These are phyloP conservation scores for Enteromius anoplus DNA, from an alignment of 2,797 vertebrate genomes.

Conservation along the genomic window DNA sequence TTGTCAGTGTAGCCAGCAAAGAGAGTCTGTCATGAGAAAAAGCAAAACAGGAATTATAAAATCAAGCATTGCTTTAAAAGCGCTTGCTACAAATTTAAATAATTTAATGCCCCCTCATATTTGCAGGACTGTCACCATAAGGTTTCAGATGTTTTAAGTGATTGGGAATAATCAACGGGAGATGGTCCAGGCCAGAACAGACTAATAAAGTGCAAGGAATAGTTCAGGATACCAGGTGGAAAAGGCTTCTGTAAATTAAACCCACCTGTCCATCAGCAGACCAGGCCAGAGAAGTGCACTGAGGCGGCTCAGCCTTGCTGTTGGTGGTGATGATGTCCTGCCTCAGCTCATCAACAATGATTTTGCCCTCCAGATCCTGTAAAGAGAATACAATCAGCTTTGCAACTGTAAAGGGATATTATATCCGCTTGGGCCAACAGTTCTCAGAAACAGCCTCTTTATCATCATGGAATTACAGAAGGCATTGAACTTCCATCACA, in stretches of 20 bases:
- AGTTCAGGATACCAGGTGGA: background rate
- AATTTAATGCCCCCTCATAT: conserved; percentile 76
- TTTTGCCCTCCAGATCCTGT: conserved; percentile 95
- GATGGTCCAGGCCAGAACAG: background rate
- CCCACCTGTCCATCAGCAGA: conserved; percentile 96
- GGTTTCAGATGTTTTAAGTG: conserved; percentile 76
- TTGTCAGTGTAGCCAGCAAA: conserved; percentile 98
- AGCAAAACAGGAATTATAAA: background rate
- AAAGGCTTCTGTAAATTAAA: background rate
- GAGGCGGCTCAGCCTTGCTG: conserved; percentile 93
- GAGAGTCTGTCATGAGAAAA: conserved; percentile 80
- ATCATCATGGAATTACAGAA: conserved; percentile 80
- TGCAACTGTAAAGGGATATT: background rate
- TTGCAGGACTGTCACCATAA: conserved; percentile 82
- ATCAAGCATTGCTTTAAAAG: background rate
- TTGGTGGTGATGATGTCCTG: conserved; percentile 97
- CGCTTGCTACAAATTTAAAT: background rate
- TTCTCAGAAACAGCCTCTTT: conserved; percentile 87
- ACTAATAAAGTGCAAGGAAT: background rate
- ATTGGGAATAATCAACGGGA: conserved; percentile 79
- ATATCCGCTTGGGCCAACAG: background rate
- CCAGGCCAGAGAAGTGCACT: conserved; percentile 93
- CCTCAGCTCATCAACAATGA: conserved; percentile 94
- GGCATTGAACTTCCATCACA: conserved; percentile 75
- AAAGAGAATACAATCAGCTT: background rate